Percentiles rank a stretch among this genome's conserved stretches.
phyloP scores from a whole-genome alignment of 2,113 vertebrate genomes.

The Tragelaphus strepsiceros region DNA sequence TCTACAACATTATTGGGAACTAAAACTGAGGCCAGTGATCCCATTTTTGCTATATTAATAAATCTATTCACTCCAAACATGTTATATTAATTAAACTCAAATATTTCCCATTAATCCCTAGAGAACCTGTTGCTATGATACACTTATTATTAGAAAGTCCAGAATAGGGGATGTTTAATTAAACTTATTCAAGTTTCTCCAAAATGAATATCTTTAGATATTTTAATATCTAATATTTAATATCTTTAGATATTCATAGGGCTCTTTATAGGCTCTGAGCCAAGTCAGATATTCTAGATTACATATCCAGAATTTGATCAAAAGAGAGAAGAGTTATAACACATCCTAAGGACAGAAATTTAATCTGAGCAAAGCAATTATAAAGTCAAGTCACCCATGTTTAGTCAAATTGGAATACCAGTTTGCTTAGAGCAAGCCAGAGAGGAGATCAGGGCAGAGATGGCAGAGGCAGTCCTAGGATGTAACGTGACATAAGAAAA shows the following conservation, averaged over 20 bases:
- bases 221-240: background rate
- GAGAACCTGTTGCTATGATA: background rate
- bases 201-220: background rate
- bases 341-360: background rate
- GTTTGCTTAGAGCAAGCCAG: background rate
- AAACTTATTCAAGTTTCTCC: background rate
- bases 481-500: background rate
- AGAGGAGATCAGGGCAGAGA: background rate
- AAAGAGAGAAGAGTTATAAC: background rate
- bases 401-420: background rate
- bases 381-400: background rate
- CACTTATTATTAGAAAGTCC: background rate
- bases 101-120: background rate
- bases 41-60: background rate
- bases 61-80: background rate
- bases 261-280: background rate
- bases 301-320: background rate
- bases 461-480: background rate
- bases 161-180: background rate
- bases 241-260: background rate
- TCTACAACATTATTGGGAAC: background rate
- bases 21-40: background rate
- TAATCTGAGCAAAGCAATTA: background rate
- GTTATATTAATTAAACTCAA: background rate
- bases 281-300: background rate